Evolutionary conservation across 2,888 invertebrate species (phyloP).

Genomic region (Caenorhabditis imperialis): DNA sequence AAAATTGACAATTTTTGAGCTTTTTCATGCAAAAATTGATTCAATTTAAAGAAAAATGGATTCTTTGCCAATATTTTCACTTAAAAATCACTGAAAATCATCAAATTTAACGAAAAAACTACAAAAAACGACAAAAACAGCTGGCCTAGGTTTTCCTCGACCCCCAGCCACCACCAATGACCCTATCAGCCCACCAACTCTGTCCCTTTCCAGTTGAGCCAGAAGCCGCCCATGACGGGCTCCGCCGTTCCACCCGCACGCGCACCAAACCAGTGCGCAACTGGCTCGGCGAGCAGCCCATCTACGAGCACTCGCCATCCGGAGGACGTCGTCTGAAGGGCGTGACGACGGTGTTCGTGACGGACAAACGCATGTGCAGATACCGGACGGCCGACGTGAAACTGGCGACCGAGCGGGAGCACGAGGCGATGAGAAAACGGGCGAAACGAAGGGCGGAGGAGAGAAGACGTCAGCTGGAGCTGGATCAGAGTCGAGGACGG

Average conservation of each 20-base stretch:
- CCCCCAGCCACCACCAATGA: too few relatives aligned
- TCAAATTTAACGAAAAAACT: too few relatives aligned
- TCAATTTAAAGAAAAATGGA: too few relatives aligned
- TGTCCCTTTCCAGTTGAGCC: conserved; percentile 45
- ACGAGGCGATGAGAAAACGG: conserved; percentile 13
- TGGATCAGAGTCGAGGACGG: conserved; percentile 15
- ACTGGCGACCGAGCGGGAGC: conserved; percentile 36
- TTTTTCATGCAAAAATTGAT: too few relatives aligned
- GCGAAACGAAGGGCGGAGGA: conserved; percentile 12
- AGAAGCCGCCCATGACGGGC: conserved; percentile 1
- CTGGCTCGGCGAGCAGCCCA: conserved; percentile 53
- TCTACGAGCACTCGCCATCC: conserved; percentile 44
- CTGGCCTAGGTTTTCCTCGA: too few relatives aligned
- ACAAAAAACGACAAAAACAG: too few relatives aligned
- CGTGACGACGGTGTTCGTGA: conserved; percentile 40
- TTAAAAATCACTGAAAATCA: too few relatives aligned
- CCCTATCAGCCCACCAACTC: too few relatives aligned
- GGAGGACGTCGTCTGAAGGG: conserved; percentile 41
- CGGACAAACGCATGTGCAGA: conserved; percentile 35
- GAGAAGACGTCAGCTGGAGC: conserved; percentile 9
- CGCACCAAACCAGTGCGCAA: conserved; percentile 51
- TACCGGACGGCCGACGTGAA: conserved; percentile 38
- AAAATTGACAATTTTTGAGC: too few relatives aligned
- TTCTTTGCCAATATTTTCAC: too few relatives aligned
- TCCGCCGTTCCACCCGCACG: conserved; percentile 33